These are phyloP conservation scores for Melopsittacus undulatus DNA, from an alignment of 2,797 vertebrate species.

Conservation along the genomic window DNA sequence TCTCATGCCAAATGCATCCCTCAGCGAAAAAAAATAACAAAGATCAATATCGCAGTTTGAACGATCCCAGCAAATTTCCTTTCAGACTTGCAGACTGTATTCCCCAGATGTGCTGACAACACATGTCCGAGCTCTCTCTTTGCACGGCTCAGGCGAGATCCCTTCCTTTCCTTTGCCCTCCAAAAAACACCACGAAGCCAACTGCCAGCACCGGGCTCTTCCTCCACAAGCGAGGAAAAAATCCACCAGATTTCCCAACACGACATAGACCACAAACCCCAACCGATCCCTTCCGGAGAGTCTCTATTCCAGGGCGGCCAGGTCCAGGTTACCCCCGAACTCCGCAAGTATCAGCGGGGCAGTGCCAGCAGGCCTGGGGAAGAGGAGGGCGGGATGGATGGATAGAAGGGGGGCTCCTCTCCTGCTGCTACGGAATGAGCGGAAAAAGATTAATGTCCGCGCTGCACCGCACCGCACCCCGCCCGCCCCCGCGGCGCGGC, in stretches of 20 bases:
- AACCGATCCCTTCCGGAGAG: constrained; percentile 46
- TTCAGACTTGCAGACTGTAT: constrained; percentile 85
- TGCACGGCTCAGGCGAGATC: constrained; percentile 69
- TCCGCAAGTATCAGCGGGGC: constrained; percentile 67
- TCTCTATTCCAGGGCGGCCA: constrained; percentile 57
- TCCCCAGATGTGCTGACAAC: constrained; percentile 86
- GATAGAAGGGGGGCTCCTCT: neutral
- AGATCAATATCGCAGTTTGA: constrained; percentile 86
- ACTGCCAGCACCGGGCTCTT: constrained; percentile 62
- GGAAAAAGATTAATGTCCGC: constrained; percentile 51
- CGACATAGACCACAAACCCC: constrained; percentile 78
- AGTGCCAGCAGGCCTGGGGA: constrained; percentile 22
- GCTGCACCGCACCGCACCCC: neutral
- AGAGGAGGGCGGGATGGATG: neutral
- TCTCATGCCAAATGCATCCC: constrained; percentile 96
- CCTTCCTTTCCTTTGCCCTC: constrained; percentile 66
- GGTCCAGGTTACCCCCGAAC: constrained; percentile 69
- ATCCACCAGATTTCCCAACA: constrained; percentile 75
- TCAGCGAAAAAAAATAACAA: constrained; percentile 79
- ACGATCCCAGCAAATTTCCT: constrained; percentile 83
- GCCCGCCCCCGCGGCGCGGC: neutral
- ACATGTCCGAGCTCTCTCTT: constrained; percentile 83
- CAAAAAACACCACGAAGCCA: constrained; percentile 57
- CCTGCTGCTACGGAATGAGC: constrained; percentile 50
- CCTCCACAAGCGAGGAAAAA: constrained; percentile 67